Percentiles rank a stretch among this genome's conserved stretches.
phyloP scores from a whole-genome alignment of 2,888 invertebrate genomes.

The Julus scandinavius region DNA sequence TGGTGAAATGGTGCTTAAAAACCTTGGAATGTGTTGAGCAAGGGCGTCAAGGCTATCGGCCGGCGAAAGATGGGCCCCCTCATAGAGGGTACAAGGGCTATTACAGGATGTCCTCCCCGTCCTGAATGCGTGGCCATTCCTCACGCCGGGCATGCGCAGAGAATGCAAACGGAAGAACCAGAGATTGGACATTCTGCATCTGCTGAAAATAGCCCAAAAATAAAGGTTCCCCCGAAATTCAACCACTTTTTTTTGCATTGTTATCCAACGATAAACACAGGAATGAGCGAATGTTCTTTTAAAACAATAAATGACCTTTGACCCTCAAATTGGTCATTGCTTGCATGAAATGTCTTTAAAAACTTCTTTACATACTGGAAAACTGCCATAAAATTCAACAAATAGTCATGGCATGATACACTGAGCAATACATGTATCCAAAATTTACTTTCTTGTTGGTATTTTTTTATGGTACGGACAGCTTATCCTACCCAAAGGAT shows the following conservation, averaged over 20 bases:
- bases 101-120: conserved; percentile 51
- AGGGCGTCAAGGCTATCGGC: conserved; percentile 91
- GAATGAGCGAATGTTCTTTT: not conserved
- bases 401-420: too few relatives aligned
- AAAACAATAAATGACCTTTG: not conserved
- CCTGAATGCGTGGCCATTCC: conserved; percentile 55
- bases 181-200: conserved; percentile 79
- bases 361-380: not conserved
- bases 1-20: conserved; percentile 22
- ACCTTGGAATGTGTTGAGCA: conserved; percentile 93
- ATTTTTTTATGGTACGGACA: too few relatives aligned
- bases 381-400: not conserved
- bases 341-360: too few relatives aligned
- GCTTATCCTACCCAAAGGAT: too few relatives aligned
- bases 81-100: conserved; percentile 67
- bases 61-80: conserved; percentile 84
- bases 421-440: too few relatives aligned
- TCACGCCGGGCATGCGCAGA: conserved; percentile 72
- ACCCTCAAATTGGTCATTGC: not conserved
- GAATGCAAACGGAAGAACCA: conserved; percentile 96
- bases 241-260: not conserved
- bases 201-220: conserved; percentile 44
- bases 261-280: not conserved
- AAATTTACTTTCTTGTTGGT: too few relatives aligned
- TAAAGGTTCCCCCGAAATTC: not conserved